These are phyloP conservation scores for Mechanitis messenoides DNA, from an alignment of 2,888 invertebrate species.

Conservation along the genomic window DNA sequence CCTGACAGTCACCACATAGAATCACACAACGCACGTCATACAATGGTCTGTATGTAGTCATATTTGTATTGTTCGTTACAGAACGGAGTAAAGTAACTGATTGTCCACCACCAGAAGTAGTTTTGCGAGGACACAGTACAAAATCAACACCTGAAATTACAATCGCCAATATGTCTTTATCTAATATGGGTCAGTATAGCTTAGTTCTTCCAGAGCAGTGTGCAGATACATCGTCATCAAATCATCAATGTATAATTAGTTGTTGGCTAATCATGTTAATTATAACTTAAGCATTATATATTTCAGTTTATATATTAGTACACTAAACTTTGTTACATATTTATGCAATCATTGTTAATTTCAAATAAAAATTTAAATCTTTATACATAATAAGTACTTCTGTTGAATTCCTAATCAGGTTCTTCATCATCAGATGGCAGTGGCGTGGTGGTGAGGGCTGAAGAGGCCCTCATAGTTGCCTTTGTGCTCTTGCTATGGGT, in stretches of 20 bases:
- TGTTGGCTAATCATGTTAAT: background rate
- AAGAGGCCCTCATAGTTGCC: slow-evolving; percentile 89
- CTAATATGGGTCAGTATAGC: slow-evolving; percentile 29
- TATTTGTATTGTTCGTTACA: slow-evolving; percentile 23
- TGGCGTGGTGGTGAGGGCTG: slow-evolving; percentile 87
- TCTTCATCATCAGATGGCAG: slow-evolving; percentile 62
- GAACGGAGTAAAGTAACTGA: slow-evolving; percentile 25
- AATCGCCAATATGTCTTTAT: slow-evolving; percentile 26
- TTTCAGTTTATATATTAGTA: no score
- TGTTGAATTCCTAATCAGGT: background rate
- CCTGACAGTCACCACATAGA: slow-evolving; percentile 2
- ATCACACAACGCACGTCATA: background rate
- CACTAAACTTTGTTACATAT: no score
- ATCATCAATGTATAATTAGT: background rate
- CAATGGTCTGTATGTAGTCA: slow-evolving; percentile 21
- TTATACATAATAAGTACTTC: background rate
- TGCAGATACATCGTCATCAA: slow-evolving; percentile 3
- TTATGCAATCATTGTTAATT: no score
- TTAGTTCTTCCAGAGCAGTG: slow-evolving; percentile 4
- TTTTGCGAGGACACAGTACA: slow-evolving; percentile 20
- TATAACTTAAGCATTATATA: background rate
- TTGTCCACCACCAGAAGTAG: slow-evolving; percentile 27
- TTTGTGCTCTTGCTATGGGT: slow-evolving; percentile 92
- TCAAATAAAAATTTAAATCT: background rate
- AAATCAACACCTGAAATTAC: slow-evolving; percentile 23